These are phyloP conservation scores for Podilymbus podiceps DNA, from an alignment of 2,113 vertebrate species.

Conservation along the genomic window DNA sequence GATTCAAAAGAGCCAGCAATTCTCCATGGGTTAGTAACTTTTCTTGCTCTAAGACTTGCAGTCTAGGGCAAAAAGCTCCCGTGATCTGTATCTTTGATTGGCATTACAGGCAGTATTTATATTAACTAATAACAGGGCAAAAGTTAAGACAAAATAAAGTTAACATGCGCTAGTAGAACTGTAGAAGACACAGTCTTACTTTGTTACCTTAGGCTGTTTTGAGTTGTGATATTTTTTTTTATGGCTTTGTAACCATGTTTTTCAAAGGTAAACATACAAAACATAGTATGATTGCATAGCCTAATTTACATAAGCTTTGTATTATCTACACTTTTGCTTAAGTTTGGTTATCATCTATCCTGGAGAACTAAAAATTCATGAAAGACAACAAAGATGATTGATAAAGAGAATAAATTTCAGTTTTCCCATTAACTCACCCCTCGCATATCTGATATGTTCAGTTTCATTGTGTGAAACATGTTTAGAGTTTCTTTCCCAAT, in stretches of 20 bases:
- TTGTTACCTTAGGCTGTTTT: background rate
- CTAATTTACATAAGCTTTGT: background rate
- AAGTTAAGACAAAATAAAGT: background rate
- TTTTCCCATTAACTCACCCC: conserved; percentile 78
- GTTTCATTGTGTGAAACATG: conserved; percentile 90
- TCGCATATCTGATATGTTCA: conserved; percentile 90
- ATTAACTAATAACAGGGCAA: background rate
- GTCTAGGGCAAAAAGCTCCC: background rate
- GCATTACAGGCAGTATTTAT: background rate
- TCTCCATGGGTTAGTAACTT: background rate
- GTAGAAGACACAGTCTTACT: background rate
- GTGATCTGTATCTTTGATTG: background rate
- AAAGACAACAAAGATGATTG: background rate
- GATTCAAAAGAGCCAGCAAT: background rate
- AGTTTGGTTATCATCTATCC: background rate
- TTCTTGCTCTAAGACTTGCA: background rate
- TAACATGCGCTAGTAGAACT: accelerated
- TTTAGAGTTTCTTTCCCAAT: conserved; percentile 89
- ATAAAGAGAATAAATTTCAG: background rate
- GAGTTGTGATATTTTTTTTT: background rate
- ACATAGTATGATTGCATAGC: background rate
- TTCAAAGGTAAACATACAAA: background rate
- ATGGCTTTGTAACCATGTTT: background rate
- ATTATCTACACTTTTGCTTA: background rate
- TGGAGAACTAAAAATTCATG: background rate